Base-by-base conservation (phyloP, 2,797 vertebrate genomes). In the Tachyglossus aculeatus region DNA sequence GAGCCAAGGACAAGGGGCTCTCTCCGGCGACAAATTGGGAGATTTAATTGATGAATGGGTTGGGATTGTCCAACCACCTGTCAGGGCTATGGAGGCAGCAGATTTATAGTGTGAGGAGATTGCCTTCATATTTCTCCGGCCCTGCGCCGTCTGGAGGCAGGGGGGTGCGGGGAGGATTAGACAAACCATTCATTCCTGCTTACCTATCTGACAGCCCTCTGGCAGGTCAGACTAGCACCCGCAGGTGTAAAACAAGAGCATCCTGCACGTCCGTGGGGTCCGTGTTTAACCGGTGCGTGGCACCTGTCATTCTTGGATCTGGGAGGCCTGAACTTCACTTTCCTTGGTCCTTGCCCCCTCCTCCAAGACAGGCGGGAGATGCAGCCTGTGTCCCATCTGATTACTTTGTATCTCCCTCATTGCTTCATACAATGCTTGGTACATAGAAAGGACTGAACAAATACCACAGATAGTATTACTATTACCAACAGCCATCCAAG, bases 171-270 rank as follows among this genome's bases (percentile, higher is more conserved):
- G 51, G 16, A 67, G 78, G 51, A 70, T 13, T 21, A 54, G 67
- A 78, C 66, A 71, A 64, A 56, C 62, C 83, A 19, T 76, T 74
- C 66, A 56, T 81, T 79, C 75, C 47, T 16, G 27, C 70, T 59
- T 44, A 59, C 3, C 5, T 64, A 31, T 2, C 67, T 38, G 70
- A 68, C 54, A 51, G 78, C 11, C 47, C 76, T 15, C 13, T 4
- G 3, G 71, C 68, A 5, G 0, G 3, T 68, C 0, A 62, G 86
- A 67, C 33, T 78, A 78, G 63, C 78, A 71, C 80, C 78, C 68
- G 62, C 71, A 40, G 83, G 71, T 74, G 68, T 78, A 74, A 74
- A 77, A 85, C 85, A 85, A 74, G 58, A 76, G 85, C 80, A 50
- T 64, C 68, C 66, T 76, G 65, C 81, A 72, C 83, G 81, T 78